These are phyloP conservation scores for Agonopterix alstromeriana DNA, from an alignment of 2,888 invertebrate species.

Conservation along the genomic window DNA sequence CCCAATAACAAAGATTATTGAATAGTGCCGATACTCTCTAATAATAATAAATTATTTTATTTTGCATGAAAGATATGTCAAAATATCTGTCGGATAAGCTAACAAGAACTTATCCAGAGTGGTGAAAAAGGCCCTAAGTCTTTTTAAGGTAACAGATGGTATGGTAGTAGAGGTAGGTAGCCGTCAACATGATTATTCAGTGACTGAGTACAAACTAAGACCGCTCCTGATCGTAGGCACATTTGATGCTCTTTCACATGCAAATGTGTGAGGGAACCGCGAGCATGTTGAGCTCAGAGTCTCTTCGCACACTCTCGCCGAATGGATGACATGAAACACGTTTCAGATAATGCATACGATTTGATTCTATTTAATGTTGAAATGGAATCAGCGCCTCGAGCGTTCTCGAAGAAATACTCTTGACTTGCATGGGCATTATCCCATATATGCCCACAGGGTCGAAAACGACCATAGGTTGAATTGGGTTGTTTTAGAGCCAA, in stretches of 20 bases:
- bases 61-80: too few relatives aligned
- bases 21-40: too few relatives aligned
- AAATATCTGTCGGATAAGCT: too few relatives aligned
- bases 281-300: constrained; percentile 16
- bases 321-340: constrained; percentile 49
- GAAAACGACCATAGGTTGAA: too few relatives aligned
- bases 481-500: too few relatives aligned
- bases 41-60: neutral
- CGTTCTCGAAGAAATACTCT: too few relatives aligned
- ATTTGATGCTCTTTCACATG: constrained; percentile 53
- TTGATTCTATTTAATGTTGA: constrained; percentile 42
- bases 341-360: constrained; percentile 60
- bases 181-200: neutral
- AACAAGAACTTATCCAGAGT: too few relatives aligned
- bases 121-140: too few relatives aligned
- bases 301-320: constrained; percentile 13
- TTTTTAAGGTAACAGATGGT: neutral
- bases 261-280: constrained; percentile 37
- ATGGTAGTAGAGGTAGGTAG: neutral
- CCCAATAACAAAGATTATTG: too few relatives aligned
- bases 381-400: constrained; percentile 5
- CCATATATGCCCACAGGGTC: too few relatives aligned
- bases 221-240: constrained; percentile 9
- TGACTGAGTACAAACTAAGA: neutral
- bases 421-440: too few relatives aligned